phyloP scores from a whole-genome alignment of 2,113 vertebrate genomes.

The Triplophysa siluroides region DNA sequence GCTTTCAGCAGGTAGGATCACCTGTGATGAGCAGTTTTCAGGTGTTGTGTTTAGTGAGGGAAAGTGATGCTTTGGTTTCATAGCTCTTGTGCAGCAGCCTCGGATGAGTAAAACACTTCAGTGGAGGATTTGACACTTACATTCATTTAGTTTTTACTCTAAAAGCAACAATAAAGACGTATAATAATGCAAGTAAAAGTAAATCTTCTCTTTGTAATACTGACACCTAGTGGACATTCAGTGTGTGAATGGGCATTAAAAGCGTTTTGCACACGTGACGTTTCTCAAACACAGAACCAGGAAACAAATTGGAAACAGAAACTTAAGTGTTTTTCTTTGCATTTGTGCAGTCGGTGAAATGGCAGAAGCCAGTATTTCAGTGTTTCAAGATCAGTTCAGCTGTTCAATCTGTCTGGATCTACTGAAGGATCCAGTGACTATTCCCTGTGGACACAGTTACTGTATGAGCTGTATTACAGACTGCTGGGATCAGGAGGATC shows the following conservation, averaged over 20 bases:
- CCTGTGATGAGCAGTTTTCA: constrained; percentile 55
- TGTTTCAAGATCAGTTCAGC: too few relatives aligned
- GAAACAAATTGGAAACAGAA: too few relatives aligned
- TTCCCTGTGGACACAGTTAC: constrained; percentile 17
- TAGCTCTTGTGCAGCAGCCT: constrained; percentile 72
- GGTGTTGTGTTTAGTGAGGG: constrained; percentile 22
- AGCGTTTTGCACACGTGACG: too few relatives aligned
- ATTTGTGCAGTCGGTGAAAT: neutral
- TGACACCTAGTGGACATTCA: too few relatives aligned
- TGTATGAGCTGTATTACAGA: neutral
- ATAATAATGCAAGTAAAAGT: too few relatives aligned
- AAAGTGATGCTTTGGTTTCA: constrained; percentile 76
- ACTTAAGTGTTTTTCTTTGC: too few relatives aligned
- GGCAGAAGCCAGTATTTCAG: neutral
- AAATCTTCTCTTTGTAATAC: too few relatives aligned
- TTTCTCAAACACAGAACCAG: too few relatives aligned
- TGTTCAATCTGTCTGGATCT: constrained; percentile 9
- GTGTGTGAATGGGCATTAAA: too few relatives aligned
- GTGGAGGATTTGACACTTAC: constrained; percentile 60
- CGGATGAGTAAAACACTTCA: constrained; percentile 54
- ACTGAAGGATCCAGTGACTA: constrained; percentile 15
- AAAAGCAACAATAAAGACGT: too few relatives aligned
- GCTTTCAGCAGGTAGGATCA: constrained; percentile 74
- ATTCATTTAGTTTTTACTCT: constrained; percentile 65
- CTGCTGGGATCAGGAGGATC: neutral